Evolutionary conservation across 2,888 invertebrate genomes (phyloP).

Genomic region (Plutella xylostella): DNA sequence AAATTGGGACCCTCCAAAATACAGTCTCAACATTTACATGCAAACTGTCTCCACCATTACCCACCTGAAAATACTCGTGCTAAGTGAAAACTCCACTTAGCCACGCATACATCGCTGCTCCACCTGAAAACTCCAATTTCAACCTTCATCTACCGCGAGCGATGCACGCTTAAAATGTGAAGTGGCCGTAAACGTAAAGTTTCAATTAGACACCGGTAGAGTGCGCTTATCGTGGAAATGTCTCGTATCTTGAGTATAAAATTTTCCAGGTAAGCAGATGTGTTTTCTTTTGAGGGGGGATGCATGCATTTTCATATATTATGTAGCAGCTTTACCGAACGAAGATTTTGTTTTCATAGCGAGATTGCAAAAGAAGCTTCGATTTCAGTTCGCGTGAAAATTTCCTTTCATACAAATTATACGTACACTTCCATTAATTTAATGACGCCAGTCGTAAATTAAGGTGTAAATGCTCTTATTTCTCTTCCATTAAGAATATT

Average conservation of each 20-base stretch:
- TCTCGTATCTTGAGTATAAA: neutral
- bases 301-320: too few relatives aligned
- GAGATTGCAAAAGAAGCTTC: too few relatives aligned
- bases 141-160: neutral
- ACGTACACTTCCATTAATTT: too few relatives aligned
- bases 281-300: neutral
- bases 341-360: too few relatives aligned
- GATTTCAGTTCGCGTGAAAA: too few relatives aligned
- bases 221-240: neutral
- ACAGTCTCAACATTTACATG: neutral
- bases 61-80: neutral
- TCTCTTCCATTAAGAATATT: too few relatives aligned
- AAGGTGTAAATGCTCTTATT: too few relatives aligned
- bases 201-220: neutral
- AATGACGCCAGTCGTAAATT: too few relatives aligned
- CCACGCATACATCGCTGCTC: neutral
- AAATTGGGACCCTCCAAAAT: neutral
- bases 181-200: neutral
- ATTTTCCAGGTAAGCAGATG: neutral
- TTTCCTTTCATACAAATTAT: too few relatives aligned
- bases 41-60: conserved; percentile 1
- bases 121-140: neutral
- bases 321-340: too few relatives aligned
- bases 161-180: neutral
- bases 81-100: neutral